Evolutionary conservation across 2,888 invertebrate species (phyloP), one percentile per base, ranked within the genome.

Genomic region (Ptilodon capucinus): DNA sequence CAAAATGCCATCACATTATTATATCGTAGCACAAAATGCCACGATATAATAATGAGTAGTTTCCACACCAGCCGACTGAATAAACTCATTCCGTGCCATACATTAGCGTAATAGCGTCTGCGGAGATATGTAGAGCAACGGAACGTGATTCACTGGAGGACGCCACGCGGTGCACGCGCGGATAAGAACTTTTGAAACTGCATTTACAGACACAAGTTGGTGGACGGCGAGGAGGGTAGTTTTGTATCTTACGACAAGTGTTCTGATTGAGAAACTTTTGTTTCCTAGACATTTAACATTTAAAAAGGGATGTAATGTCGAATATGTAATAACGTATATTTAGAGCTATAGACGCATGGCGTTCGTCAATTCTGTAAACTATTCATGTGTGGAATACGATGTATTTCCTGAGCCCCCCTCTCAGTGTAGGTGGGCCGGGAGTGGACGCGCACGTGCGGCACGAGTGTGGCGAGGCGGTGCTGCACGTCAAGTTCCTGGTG

Each of bases 371-470:
- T 6, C 4, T 21, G 21, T 21, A 21, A 21, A 21, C 21, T 21
- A 7, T 21, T 21, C n/a, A n/a, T n/a, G n/a, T n/a, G n/a, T n/a
- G n/a, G 23, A 16, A 32, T 13, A 19, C 46, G 28, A 60, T 57
- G 45, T 46, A 46, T 73, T 65, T 80, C 83, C 85, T 86, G 57
- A 81, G 71, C 73, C 51, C 44, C 5, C 2, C 6, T 2, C 53
- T 58, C 87, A 98, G 99, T 92, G 93, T 99, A 79, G 99, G 99
- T 44, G 94, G 98, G 51, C 98, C 99, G 0, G 99, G 99, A 25
- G 99, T 99, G 54, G 99, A 99, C 88, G 95, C 97, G 51, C 97
- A 98, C 88, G 95, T 97, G 52, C 94, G 95, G 54, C 99, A 99
- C 91, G 97, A 97, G 63, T 82, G 86, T 44, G 92, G 93, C 55